Conservation (phyloP, 2,113 vertebrate species). For the Strix aluco region DNA sequence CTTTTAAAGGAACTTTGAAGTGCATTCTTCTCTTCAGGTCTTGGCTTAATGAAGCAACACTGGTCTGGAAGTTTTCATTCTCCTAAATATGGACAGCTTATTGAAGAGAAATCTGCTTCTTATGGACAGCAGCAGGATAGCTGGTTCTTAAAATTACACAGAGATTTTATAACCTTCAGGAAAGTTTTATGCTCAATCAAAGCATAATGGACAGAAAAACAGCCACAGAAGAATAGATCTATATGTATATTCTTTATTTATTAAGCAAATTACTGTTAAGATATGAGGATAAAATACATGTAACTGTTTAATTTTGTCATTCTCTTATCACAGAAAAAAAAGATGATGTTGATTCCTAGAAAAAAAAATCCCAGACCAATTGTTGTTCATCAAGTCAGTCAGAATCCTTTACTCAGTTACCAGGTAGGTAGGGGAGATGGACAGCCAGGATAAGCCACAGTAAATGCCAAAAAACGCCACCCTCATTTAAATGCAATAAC, state of each 20-base stretch:
- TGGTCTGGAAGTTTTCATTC: background rate
- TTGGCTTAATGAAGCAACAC: background rate
- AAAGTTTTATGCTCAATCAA: background rate
- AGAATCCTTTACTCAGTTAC: background rate
- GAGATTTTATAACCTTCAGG: background rate
- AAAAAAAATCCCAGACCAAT: too few relatives aligned
- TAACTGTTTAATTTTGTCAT: background rate
- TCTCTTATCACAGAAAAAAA: background rate
- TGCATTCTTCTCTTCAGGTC: background rate
- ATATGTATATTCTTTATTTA: background rate
- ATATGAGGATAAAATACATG: background rate
- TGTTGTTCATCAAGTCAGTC: background rate
- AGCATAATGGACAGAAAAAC: background rate
- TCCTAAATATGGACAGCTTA: background rate
- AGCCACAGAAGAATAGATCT: background rate
- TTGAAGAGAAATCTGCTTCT: background rate
- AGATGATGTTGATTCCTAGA: background rate
- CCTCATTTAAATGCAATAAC: background rate
- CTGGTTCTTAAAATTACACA: background rate
- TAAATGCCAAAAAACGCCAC: accelerated
- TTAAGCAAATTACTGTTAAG: background rate
- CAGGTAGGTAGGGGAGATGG: background rate
- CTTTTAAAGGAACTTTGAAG: background rate
- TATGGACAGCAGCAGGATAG: background rate
- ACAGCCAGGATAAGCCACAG: background rate